Percentiles rank a stretch among this genome's conserved stretches.
Evolutionary conservation across 2,888 invertebrate species (phyloP).

Genomic region (Cerastis rubricosa): DNA sequence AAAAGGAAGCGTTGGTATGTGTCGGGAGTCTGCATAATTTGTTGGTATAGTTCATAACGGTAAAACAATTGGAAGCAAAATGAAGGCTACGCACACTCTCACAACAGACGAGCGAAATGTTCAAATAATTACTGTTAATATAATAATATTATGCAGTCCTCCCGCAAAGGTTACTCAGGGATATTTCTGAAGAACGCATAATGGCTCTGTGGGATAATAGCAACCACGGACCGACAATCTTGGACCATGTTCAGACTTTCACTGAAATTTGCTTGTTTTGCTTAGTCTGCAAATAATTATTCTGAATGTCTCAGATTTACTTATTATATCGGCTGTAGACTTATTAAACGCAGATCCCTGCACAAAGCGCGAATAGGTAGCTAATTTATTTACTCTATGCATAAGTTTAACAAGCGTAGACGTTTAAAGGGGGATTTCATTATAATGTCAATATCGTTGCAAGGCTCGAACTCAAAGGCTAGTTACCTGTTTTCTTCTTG

Average conservation of each 20-base stretch:
- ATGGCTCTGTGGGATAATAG: slow-evolving; percentile 64
- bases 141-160: slow-evolving; percentile 86
- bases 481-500: slow-evolving; percentile 76
- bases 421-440: slow-evolving; percentile 78
- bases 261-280: slow-evolving; percentile 63
- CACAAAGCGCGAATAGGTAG: slow-evolving; percentile 62
- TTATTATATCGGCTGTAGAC: slow-evolving; percentile 52
- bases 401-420: slow-evolving; percentile 78
- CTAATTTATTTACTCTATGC: slow-evolving; percentile 76
- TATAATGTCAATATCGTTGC: slow-evolving; percentile 81
- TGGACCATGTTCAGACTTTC: slow-evolving; percentile 60
- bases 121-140: slow-evolving; percentile 86
- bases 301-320: slow-evolving; percentile 64
- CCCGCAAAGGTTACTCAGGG: slow-evolving; percentile 75
- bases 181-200: slow-evolving; percentile 80
- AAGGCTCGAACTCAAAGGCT: slow-evolving; percentile 76
- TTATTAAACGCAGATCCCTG: slow-evolving; percentile 63
- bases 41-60: slow-evolving; percentile 68
- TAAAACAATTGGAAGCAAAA: slow-evolving; percentile 77
- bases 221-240: slow-evolving; percentile 65
- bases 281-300: slow-evolving; percentile 62
- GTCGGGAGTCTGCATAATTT: slow-evolving; percentile 54
- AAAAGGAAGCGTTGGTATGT: slow-evolving; percentile 31
- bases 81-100: slow-evolving; percentile 70
- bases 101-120: slow-evolving; percentile 75